Conservation (phyloP, 2,888 invertebrate genomes). For the Ormyrus labotus region DNA sequence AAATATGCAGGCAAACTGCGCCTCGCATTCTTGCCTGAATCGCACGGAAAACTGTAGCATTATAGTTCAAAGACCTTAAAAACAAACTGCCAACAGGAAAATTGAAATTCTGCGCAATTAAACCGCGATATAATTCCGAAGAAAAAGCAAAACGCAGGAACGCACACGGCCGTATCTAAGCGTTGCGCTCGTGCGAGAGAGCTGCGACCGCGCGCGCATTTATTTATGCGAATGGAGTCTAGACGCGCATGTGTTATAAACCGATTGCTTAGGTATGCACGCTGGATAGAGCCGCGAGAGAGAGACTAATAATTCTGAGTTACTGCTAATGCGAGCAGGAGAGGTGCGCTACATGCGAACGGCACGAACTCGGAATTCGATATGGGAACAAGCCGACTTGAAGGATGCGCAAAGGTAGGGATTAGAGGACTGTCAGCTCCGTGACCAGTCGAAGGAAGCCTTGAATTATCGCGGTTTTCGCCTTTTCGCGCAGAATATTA, state of each 20-base stretch:
- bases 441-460: not conserved
- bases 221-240: conserved; percentile 42
- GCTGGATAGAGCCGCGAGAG: conserved; percentile 3
- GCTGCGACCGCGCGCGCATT: conserved; percentile 10
- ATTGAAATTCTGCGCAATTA: not conserved
- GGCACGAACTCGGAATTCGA: conserved; percentile 53
- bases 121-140: not conserved
- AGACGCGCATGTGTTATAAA: conserved; percentile 37
- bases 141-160: not conserved
- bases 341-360: not conserved
- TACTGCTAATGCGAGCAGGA: conserved; percentile 61
- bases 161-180: not conserved
- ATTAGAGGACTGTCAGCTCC: not conserved
- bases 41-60: no score
- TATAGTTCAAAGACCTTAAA: no score
- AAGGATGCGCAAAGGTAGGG: conserved; percentile 3
- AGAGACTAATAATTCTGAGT: conserved; percentile 65
- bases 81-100: no score
- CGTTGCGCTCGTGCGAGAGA: not conserved
- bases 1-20: no score
- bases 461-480: not conserved
- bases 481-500: no score
- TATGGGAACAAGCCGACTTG: conserved; percentile 48
- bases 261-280: conserved; percentile 53
- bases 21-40: no score